Base-by-base conservation (phyloP, 2,888 invertebrate genomes). In the Buathra laborator region DNA sequence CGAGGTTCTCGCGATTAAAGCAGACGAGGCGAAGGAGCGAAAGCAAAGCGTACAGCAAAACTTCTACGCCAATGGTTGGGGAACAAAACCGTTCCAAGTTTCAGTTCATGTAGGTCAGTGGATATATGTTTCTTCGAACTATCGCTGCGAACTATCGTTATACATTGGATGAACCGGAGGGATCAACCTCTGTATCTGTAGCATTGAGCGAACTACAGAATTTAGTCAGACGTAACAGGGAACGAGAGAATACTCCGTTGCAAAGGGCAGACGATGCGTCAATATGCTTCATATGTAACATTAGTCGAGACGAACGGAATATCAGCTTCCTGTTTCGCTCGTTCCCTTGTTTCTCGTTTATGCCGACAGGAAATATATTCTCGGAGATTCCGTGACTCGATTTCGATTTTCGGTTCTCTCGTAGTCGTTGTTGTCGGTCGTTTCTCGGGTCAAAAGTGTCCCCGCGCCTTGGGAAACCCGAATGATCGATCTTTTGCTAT, bases 401-500 rank as follows among this genome's bases (percentile, higher is more conserved):
- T 56, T 56, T 12, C 19, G 24, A 78, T 53, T 71, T 59, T 76
- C 24, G 24, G 14, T 68, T 29, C 62, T 56, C 74, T 68, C 46
- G 14, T 64, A 2, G 24, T 24, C 24, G 24, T 24, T 24, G 24
- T 24, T 24, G 24, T 64, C 37, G 37, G 37, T 37, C 5, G 44
- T 53, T 19, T 70, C 70, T 71, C 64, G 10, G 44, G 32, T 71
- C 56, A 43, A 5, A 43, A 62, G 74, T 24, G 37, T 75, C 70
- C 29, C 44, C 29, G 72, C 66, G 62, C 37, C 51, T 14, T 44
- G 79, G 77, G 84, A 67, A 70, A 64, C 64, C 75, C 82, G 79
- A 74, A 81, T 83, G 78, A 87, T 87, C 83, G 87, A 87, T 87
- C 83, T 86, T 72, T 86, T 71, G 83, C 83, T 86, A 87, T 87